phyloP scores from a whole-genome alignment of 2,113 vertebrate genomes.

The Porphyrio hochstetteri region DNA sequence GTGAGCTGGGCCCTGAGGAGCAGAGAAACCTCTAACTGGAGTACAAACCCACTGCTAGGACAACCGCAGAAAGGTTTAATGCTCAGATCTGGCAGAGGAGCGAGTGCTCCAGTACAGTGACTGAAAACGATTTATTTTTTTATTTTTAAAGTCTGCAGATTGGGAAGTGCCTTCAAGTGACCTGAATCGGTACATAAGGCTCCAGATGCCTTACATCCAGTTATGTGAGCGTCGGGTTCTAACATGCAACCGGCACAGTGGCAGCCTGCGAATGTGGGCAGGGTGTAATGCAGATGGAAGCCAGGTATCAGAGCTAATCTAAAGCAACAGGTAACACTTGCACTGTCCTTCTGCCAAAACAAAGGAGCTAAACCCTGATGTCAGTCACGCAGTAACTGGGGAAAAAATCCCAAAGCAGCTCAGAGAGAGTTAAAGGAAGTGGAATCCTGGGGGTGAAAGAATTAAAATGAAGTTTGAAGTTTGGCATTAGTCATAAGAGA shows the following conservation, averaged over 20 bases:
- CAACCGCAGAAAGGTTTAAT: neutral
- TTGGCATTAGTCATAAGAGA: neutral
- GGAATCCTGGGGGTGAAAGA: neutral
- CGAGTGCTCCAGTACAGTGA: neutral
- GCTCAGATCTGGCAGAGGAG: neutral
- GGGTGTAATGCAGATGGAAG: neutral
- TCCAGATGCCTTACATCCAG: neutral
- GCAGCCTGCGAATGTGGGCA: neutral
- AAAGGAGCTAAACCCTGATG: neutral
- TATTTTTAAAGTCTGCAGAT: neutral
- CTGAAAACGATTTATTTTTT: neutral
- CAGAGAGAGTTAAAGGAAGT: neutral
- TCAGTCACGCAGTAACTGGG: neutral
- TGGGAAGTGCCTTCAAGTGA: neutral
- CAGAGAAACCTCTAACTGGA: neutral
- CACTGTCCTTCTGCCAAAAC: neutral
- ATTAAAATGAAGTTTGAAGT: neutral
- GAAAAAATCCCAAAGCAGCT: neutral
- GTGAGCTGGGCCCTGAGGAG: neutral
- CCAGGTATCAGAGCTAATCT: neutral
- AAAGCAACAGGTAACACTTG: neutral
- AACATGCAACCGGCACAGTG: neutral
- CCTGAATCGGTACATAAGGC: neutral
- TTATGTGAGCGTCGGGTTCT: neutral
- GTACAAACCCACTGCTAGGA: neutral